Evolutionary conservation across 2,888 invertebrate genomes (phyloP).

Genomic region (Drosophila suboccidentalis): DNA sequence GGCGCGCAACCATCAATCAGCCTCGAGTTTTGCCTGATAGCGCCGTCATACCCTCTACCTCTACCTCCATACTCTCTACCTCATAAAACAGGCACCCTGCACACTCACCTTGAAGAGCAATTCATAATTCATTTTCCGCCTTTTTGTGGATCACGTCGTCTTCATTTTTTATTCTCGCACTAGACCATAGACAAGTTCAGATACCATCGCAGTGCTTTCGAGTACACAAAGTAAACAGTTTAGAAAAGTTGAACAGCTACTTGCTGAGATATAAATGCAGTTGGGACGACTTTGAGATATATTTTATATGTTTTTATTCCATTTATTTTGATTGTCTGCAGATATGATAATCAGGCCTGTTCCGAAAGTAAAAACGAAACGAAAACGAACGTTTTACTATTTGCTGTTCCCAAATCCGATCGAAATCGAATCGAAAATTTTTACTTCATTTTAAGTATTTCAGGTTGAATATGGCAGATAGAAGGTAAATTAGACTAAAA

Average conservation of each 20-base stretch:
- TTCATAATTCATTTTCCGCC: conserved; percentile 70
- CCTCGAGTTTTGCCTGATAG: conserved; percentile 42
- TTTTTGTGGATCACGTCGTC: conserved; percentile 64
- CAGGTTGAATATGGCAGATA: too few species aligned
- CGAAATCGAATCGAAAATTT: too few species aligned
- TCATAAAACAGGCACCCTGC: conserved; percentile 6
- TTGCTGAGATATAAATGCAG: neutral
- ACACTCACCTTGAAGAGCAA: conserved; percentile 61
- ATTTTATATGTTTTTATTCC: too few species aligned
- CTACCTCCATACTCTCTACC: neutral
- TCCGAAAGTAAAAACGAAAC: too few species aligned
- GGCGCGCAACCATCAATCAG: conserved; percentile 80
- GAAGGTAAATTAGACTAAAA: too few species aligned
- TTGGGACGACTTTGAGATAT: neutral
- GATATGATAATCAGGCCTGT: too few species aligned
- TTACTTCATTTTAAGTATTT: too few species aligned
- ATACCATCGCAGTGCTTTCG: conserved; percentile 30
- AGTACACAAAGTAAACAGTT: conserved; percentile 10
- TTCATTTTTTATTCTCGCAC: conserved; percentile 68
- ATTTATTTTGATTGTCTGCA: too few species aligned
- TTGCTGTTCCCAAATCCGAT: too few species aligned
- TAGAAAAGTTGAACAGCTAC: conserved; percentile 7
- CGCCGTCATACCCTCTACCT: conserved; percentile 40
- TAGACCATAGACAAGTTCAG: conserved; percentile 55
- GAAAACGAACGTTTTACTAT: too few species aligned